Evolutionary conservation across 2,113 vertebrate genomes (phyloP).

Genomic region (Galbula dea): DNA sequence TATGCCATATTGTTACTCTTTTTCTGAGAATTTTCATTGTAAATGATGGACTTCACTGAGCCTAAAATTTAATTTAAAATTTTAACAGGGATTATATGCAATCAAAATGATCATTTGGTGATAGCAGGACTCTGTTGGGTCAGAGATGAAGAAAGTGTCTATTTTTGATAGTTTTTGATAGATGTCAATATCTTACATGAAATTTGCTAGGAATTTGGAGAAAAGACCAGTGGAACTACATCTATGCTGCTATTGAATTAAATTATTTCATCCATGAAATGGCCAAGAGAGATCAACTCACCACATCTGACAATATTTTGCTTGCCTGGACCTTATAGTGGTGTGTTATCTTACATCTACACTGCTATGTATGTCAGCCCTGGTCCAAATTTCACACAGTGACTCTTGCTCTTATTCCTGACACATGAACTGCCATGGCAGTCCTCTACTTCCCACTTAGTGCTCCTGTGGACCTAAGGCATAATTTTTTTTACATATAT

Average conservation of each 20-base stretch:
- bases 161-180: constrained; percentile 53
- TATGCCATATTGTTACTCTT: not conserved
- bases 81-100: constrained; percentile 35
- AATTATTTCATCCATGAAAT: constrained; percentile 43
- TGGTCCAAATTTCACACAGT: not conserved
- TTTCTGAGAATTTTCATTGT: constrained; percentile 8
- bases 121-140: constrained; percentile 25
- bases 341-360: not conserved
- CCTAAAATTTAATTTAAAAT: constrained; percentile 42
- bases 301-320: constrained; percentile 2
- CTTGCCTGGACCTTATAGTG: not conserved
- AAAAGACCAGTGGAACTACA: not conserved
- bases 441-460: not conserved
- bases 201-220: constrained; percentile 35
- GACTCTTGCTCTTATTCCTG: not conserved
- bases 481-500: not conserved
- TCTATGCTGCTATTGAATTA: constrained; percentile 30
- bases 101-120: constrained; percentile 56
- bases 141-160: constrained; percentile 54
- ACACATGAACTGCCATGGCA: rapidly evolving
- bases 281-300: constrained; percentile 2
- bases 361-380: not conserved
- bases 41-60: constrained; percentile 21
- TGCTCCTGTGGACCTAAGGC: not conserved
- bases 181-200: constrained; percentile 36